Conservation (phyloP, 2,113 vertebrate species). For the Tiliqua scincoides region DNA sequence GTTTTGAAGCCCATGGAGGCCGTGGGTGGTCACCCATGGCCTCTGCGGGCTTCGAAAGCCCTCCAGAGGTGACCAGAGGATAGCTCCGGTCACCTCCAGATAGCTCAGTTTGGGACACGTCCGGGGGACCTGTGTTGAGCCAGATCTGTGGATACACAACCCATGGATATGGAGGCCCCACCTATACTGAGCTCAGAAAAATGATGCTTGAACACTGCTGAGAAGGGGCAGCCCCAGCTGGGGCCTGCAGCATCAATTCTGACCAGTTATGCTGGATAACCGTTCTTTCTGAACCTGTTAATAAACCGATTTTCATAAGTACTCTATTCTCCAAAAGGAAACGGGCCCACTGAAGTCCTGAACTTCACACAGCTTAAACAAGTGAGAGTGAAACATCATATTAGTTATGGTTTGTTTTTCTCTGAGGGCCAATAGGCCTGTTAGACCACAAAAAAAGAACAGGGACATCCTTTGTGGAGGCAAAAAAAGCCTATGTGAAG, state of each 20-base stretch:
- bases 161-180: no score
- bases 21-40: no score
- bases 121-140: no score
- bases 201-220: no score
- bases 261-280: background rate
- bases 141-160: no score
- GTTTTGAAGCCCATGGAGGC: no score
- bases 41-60: no score
- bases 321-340: background rate
- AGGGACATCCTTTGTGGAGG: constrained; percentile 40
- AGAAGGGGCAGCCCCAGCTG: background rate
- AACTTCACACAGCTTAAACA: background rate
- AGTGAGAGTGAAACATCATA: background rate
- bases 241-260: background rate
- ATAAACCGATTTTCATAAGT: background rate
- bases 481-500: background rate
- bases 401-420: constrained; percentile 16
- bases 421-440: background rate
- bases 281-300: background rate
- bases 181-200: no score
- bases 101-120: no score
- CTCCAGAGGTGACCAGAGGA: no score
- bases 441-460: constrained; percentile 1
- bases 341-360: background rate
- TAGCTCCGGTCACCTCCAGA: no score